Percentiles rank a stretch among this genome's conserved stretches.
These are phyloP conservation scores for Bothrops jararaca DNA, from an alignment of 2,113 vertebrate species.

Conservation along the genomic window DNA sequence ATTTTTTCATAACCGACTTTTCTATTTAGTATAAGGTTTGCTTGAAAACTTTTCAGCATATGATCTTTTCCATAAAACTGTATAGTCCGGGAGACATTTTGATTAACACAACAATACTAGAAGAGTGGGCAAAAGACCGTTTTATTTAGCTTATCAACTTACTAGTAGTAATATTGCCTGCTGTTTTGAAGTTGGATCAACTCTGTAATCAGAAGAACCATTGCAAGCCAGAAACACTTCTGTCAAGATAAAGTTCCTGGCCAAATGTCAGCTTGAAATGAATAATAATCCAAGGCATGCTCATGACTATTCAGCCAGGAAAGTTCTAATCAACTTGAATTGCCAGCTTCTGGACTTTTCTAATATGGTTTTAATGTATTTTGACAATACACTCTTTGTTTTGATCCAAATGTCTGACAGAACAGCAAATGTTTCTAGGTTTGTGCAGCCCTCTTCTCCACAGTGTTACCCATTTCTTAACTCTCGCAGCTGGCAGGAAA, in stretches of 20 bases:
- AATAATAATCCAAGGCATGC: conserved; percentile 32
- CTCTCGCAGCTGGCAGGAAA: conserved; percentile 49
- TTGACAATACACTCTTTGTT: conserved; percentile 49
- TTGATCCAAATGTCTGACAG: conserved; percentile 46
- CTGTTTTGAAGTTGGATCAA: conserved; percentile 44
- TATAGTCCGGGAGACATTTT: conserved; percentile 77
- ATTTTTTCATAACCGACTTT: conserved; percentile 81
- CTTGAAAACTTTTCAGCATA: conserved; percentile 78
- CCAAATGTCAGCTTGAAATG: conserved; percentile 48
- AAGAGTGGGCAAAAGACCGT: conserved; percentile 54
- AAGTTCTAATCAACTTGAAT: conserved; percentile 63
- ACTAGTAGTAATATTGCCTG: conserved; percentile 44
- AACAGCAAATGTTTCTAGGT: conserved; percentile 37
- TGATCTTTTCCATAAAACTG: conserved; percentile 77
- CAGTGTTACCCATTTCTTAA: conserved; percentile 45
- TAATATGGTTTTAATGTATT: conserved; percentile 41
- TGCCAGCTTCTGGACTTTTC: conserved; percentile 53
- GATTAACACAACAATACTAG: conserved; percentile 64
- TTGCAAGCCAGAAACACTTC: conserved; percentile 63
- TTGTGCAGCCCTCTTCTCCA: conserved; percentile 19
- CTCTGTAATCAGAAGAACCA: conserved; percentile 54
- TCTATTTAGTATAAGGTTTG: conserved; percentile 80
- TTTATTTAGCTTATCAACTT: conserved; percentile 44
- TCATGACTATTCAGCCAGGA: conserved; percentile 54
- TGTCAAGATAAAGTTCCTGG: conserved; percentile 56